These are phyloP conservation scores for Polypedilum vanderplanki DNA, from an alignment of 1,140 invertebrate genomes.

Conservation along the genomic window DNA sequence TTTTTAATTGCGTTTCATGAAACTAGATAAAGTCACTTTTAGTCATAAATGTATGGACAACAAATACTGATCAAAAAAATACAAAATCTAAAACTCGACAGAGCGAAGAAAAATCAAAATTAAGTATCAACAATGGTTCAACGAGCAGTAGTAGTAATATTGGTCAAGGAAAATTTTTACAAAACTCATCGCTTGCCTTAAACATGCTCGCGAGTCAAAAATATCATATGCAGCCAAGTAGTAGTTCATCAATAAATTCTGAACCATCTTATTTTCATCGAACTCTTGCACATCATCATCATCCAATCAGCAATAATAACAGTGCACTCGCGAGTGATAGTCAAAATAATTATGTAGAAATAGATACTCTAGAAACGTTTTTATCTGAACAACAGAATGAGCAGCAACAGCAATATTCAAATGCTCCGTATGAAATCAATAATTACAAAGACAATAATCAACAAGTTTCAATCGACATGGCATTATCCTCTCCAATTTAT, in stretches of 20 bases:
- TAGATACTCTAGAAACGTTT: slow-evolving; percentile 49
- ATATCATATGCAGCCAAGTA: slow-evolving; percentile 31
- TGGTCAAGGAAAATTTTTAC: not conserved
- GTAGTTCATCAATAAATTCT: slow-evolving; percentile 32
- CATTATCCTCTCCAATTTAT: slow-evolving; percentile 42
- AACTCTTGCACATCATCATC: not conserved
- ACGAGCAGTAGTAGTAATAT: not conserved
- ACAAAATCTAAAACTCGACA: not conserved
- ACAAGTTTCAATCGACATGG: slow-evolving; percentile 35
- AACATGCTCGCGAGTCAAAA: slow-evolving; percentile 1
- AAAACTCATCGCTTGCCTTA: not conserved
- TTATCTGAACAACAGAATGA: slow-evolving; percentile 34
- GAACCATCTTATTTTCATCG: slow-evolving; percentile 30
- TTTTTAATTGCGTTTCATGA: not conserved
- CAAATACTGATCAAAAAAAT: slow-evolving; percentile 2
- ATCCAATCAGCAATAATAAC: not conserved
- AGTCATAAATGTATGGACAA: slow-evolving; percentile 8
- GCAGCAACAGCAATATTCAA: not conserved
- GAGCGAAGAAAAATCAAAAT: not conserved
- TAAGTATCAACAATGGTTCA: not conserved
- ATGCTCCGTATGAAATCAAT: not conserved
- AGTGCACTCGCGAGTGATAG: slow-evolving; percentile 31
- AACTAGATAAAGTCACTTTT: not conserved
- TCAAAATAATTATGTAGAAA: slow-evolving; percentile 50
- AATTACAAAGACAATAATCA: not conserved